Base-by-base conservation (phyloP, 2,888 invertebrate species). In the Hypomecis punctinalis region DNA sequence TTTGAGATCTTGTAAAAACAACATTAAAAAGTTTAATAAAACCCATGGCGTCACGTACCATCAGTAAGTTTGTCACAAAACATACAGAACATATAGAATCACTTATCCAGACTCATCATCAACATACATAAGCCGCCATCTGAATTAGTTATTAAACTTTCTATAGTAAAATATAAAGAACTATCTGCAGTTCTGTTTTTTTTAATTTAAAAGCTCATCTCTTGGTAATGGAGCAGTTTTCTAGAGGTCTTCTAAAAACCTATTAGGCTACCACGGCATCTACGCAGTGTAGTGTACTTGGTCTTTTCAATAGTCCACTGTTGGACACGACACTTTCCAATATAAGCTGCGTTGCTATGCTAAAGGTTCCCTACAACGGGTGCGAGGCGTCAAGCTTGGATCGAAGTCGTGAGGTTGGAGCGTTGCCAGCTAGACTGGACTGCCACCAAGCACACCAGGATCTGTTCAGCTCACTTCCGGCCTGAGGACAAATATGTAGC, bases 1-100 rank as follows among this genome's bases (percentile, higher is more conserved):
- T 48, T 57, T 72, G n/a, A 72, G 61, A 63, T 63, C 53, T 63
- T 72, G 72, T 58, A 72, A 67, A 61, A 72, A 72, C 23, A 69
- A 69, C 47, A 72, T 70, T n/a, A 69, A 69, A 51, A 71, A 71
- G 47, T 61, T 52, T 0, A 71, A 66, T 45, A 71, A 71, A 63
- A 36, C 49, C 33, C 59, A 72, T 53, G 71, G 71, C 3, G 68
- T 70, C 37, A 72, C 71, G 6, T 72, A 72, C 9, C 71, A 72
- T 43, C 71, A 72, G 71, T 72, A 64, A 70, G 70, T 65, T 36
- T 5, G 33, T 43, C 10, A 9, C 3, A 40, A 40, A 40, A 9
- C 33, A 23, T 8, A n/a, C 6, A 42, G 35, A 7, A 11, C 11
- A 49, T 10, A 5, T 0, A 33, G 5, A 33, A 5, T 47, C 33